Conservation (phyloP, 2,113 vertebrate genomes). For the Nycticorax nycticorax region DNA sequence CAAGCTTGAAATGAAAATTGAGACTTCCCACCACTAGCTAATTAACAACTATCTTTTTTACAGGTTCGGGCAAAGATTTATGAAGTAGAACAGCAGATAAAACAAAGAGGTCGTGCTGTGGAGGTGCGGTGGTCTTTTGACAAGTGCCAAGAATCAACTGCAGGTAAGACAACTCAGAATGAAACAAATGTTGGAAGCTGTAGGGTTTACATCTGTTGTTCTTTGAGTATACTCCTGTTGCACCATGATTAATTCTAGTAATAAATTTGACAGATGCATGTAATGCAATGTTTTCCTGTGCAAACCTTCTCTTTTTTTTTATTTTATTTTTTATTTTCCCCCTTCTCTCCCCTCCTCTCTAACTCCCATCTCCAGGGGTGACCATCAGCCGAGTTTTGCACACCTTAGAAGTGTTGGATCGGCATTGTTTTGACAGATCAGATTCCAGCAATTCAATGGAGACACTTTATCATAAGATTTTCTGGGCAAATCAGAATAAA, state of each 20-base stretch:
- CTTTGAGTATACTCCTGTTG: neutral
- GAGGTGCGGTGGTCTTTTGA: slow-evolving; percentile 81
- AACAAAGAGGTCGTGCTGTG: slow-evolving; percentile 76
- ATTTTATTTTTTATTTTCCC: too few species aligned
- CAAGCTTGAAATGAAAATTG: neutral
- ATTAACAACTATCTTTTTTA: neutral
- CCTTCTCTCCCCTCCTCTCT: neutral
- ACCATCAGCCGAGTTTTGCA: slow-evolving; percentile 79
- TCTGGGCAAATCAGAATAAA: slow-evolving; percentile 78
- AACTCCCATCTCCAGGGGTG: slow-evolving; percentile 50
- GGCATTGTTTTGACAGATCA: slow-evolving; percentile 78
- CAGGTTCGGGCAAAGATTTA: slow-evolving; percentile 79
- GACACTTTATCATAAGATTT: slow-evolving; percentile 79
- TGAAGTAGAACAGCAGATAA: slow-evolving; percentile 81
- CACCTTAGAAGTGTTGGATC: slow-evolving; percentile 76
- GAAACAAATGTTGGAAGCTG: neutral
- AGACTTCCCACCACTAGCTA: neutral
- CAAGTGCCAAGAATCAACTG: slow-evolving; percentile 80
- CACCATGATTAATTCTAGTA: neutral
- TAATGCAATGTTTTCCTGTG: neutral
- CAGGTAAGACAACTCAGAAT: slow-evolving; percentile 49
- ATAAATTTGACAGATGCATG: neutral
- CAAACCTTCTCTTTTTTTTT: neutral
- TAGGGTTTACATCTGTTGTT: neutral
- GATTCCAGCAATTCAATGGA: slow-evolving; percentile 82